Conservation (phyloP, 1,140 invertebrate genomes). For the Drosophila punjabiensis region DNA sequence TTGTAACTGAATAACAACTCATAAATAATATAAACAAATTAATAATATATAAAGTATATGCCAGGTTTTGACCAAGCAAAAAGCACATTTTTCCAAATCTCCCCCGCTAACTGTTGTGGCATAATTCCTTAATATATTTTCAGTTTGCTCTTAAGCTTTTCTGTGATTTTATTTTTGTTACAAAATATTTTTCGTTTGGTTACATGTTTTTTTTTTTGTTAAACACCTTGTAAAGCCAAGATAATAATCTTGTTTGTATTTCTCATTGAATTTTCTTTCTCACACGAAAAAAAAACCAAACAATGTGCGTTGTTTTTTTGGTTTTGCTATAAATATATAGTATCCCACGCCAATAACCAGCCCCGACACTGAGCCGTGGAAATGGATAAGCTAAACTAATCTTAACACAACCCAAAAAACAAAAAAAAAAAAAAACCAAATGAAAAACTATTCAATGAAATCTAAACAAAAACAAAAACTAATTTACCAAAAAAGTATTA, state of each 20-base stretch:
- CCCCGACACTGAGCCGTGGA: conserved; percentile 94
- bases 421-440: conserved; percentile 14
- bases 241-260: conserved; percentile 75
- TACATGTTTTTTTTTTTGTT: neutral
- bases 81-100: neutral
- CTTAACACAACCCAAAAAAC: conserved; percentile 20
- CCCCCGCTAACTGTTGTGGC: conserved; percentile 14
- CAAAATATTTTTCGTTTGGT: conserved; percentile 4
- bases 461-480: conserved; percentile 24
- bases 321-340: conserved; percentile 86
- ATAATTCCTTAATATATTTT: neutral
- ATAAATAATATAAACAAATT: neutral
- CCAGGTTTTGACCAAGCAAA: neutral
- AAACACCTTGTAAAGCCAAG: conserved; percentile 29
- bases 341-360: conserved; percentile 93
- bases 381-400: conserved; percentile 88
- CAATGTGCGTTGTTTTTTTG: conserved; percentile 30
- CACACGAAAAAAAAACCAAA: conserved; percentile 33
- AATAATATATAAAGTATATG: neutral
- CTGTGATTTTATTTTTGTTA: conserved; percentile 8
- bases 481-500: conserved; percentile 18
- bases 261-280: conserved; percentile 76
- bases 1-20: neutral
- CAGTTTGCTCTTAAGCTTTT: conserved; percentile 2
- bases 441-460: conserved; percentile 23